Conservation (phyloP, 2,888 invertebrate genomes). For the Lottia gigantea region DNA sequence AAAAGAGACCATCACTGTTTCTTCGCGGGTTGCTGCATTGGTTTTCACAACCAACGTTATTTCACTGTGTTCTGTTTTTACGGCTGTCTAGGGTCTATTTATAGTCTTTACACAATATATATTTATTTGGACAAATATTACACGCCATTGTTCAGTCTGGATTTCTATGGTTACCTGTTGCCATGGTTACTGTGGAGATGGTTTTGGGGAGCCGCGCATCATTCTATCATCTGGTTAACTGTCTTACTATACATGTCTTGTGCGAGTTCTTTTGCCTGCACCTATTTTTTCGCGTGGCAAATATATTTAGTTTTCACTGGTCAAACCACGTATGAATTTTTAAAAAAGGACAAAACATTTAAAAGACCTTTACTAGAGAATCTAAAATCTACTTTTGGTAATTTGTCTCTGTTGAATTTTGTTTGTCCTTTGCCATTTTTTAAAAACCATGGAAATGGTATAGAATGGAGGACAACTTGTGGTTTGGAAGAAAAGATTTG, state of each 20-base stretch:
- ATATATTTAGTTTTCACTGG: slow-evolving; percentile 45
- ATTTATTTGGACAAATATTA: slow-evolving; percentile 43
- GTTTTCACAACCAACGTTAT: slow-evolving; percentile 69
- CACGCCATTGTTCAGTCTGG: slow-evolving; percentile 39
- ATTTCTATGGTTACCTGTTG: slow-evolving; percentile 46
- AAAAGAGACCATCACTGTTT: slow-evolving; percentile 70
- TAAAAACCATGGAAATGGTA: slow-evolving; percentile 48
- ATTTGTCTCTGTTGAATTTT: slow-evolving; percentile 54
- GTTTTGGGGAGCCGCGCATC: slow-evolving; percentile 36
- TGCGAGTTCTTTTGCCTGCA: slow-evolving; percentile 36
- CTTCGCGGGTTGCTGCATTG: slow-evolving; percentile 67
- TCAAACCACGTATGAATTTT: slow-evolving; percentile 57
- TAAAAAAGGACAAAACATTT: slow-evolving; percentile 48
- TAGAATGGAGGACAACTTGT: slow-evolving; percentile 40
- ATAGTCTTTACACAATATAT: slow-evolving; percentile 38
- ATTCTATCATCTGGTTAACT: slow-evolving; percentile 35
- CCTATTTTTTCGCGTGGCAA: slow-evolving; percentile 53
- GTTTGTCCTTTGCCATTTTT: slow-evolving; percentile 54
- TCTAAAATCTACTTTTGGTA: slow-evolving; percentile 59
- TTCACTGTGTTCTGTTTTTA: slow-evolving; percentile 67
- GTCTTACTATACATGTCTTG: slow-evolving; percentile 44
- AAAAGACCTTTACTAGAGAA: slow-evolving; percentile 36
- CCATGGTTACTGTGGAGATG: slow-evolving; percentile 43
- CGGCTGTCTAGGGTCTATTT: slow-evolving; percentile 40
- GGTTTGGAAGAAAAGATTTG: slow-evolving; percentile 15